Percentiles rank a stretch among this genome's conserved stretches.
Evolutionary conservation across 2,888 invertebrate genomes (phyloP).

Genomic region (Cotesia congregata): DNA sequence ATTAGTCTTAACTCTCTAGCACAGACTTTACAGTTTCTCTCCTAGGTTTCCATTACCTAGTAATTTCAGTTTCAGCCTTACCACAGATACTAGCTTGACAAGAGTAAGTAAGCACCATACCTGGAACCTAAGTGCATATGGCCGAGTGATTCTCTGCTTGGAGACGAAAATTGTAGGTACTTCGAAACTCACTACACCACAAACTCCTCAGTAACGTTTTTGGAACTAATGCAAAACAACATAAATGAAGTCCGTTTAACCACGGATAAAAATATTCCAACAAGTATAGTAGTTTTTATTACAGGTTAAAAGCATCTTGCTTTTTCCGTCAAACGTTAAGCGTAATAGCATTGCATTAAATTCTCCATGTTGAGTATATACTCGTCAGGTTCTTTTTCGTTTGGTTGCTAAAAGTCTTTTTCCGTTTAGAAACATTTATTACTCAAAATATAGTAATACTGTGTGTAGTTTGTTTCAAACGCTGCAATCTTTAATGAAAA

Average conservation of each 20-base stretch:
- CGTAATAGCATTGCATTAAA: constrained; percentile 16
- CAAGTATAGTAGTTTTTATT: not conserved
- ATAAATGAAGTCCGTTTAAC: constrained; percentile 50
- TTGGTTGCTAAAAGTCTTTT: not conserved
- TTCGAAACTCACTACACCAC: constrained; percentile 53
- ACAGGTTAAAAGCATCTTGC: not conserved
- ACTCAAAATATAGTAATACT: too few relatives aligned
- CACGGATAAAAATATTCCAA: constrained; percentile 42
- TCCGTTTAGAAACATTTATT: not conserved
- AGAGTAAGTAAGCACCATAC: constrained; percentile 19
- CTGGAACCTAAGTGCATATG: constrained; percentile 33
- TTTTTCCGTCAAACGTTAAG: constrained; percentile 3
- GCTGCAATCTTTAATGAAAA: not conserved
- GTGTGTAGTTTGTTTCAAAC: too few relatives aligned
- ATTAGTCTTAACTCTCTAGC: constrained; percentile 40
- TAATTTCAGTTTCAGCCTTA: constrained; percentile 55
- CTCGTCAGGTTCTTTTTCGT: not conserved
- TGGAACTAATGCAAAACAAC: constrained; percentile 51
- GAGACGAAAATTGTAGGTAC: constrained; percentile 55
- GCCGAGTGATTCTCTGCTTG: constrained; percentile 44
- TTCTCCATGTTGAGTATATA: not conserved
- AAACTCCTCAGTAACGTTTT: constrained; percentile 54
- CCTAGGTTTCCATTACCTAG: constrained; percentile 55
- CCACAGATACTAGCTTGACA: constrained; percentile 52
- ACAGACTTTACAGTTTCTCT: constrained; percentile 41